Conservation (phyloP, 2,888 invertebrate genomes). For the Plebejus argus region DNA sequence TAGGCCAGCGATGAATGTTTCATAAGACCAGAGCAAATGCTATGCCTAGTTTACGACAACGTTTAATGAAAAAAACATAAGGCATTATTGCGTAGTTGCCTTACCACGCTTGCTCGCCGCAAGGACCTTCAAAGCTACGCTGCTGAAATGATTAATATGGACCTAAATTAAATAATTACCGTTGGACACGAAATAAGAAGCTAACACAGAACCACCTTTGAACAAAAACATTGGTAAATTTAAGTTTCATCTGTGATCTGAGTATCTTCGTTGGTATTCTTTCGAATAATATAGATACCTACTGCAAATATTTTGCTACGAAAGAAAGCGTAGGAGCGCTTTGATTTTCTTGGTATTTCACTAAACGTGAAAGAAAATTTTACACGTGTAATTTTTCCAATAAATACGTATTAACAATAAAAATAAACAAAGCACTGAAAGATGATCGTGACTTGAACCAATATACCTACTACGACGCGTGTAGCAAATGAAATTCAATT, state of each 20-base stretch:
- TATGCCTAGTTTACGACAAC: slow-evolving; percentile 14
- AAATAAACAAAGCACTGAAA: background rate
- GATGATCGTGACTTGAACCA: background rate
- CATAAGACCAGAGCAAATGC: slow-evolving; percentile 21
- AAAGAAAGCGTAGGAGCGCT: no score
- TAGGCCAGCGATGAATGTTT: slow-evolving; percentile 37
- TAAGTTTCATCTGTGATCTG: background rate
- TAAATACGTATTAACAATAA: background rate
- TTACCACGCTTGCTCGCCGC: background rate
- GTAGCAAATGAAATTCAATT: background rate
- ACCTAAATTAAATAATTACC: background rate
- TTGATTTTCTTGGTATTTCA: no score
- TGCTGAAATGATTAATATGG: background rate
- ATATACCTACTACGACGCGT: background rate
- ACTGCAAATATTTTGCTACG: no score
- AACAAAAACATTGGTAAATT: background rate
- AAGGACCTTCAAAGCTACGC: background rate
- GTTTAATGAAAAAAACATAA: slow-evolving; percentile 26
- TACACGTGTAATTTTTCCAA: background rate
- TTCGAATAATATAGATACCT: no score
- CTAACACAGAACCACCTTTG: background rate
- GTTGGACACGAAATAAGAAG: background rate
- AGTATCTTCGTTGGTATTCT: no score
- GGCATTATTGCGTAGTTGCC: background rate
- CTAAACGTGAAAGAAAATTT: background rate